Base-by-base conservation (phyloP, 2,113 vertebrate species). In the Morone chrysops region DNA sequence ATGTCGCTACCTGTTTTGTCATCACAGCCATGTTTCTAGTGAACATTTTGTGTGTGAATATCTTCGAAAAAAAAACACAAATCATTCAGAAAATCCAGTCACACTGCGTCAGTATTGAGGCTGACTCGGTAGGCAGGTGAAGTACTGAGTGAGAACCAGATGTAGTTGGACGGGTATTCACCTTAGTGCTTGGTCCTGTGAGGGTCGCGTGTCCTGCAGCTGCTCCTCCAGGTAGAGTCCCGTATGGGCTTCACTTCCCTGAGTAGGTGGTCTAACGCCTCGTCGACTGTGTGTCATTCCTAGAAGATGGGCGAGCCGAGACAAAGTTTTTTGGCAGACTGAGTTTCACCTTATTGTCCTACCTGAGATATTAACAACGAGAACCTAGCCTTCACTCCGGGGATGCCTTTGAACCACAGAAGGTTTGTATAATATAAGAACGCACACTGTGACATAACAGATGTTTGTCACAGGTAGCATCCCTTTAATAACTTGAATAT, bases 141-240 rank as follows among this genome's bases (percentile, higher is more conserved):
- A 43, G 20, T 8, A 16, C 9, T 41, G 20, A 62, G n/a, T 1
- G 5, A 50, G 18, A 40, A 60, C 13, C 38, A 54, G 4, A 40
- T 63, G 31, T 38, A 9, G 8, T 8, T 56, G 25, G n/a, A 43
- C 0, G 38, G 6, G 68, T 9, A 78, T 45, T 75, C 78, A 95
- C 95, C 93, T 87, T 0, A 71, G 62, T 40, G 62, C 43, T 74
- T 79, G 86, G 60, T 87, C 80, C 47, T 91, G 86, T 38, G 77
- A 18, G 13, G 80, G 66, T 20, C 60, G 22, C 0, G 18, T 73
- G 67, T 92, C 91, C 25, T 90, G 89, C n/a, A 90, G 75, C 2
- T 63, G 83, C 38, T 92, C 89, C 70, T 94, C 94, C 71, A 87
- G 61, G 62, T 88, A 89, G 57, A 89, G 59, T 16, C 62, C 85